Percentiles rank a stretch among this genome's conserved stretches.
phyloP scores from a whole-genome alignment of 2,797 vertebrate genomes.

The Halcyon smyrnensis region DNA sequence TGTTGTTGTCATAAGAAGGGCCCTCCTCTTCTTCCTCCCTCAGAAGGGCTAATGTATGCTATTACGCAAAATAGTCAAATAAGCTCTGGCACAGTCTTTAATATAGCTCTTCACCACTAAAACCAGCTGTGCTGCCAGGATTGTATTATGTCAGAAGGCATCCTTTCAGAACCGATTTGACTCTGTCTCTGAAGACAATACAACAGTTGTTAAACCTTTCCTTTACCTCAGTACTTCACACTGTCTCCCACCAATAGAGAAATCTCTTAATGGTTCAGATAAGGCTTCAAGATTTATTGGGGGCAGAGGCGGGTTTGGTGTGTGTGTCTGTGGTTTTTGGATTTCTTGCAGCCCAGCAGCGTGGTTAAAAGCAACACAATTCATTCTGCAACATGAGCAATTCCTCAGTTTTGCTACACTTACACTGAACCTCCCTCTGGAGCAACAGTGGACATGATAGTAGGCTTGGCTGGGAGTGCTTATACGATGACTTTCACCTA shows the following conservation, averaged over 20 bases:
- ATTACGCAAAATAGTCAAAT: not conserved
- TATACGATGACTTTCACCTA: not conserved
- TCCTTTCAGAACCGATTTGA: not conserved
- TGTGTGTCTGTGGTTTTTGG: not conserved
- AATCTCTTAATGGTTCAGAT: slow-evolving; percentile 7
- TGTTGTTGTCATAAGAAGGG: not conserved
- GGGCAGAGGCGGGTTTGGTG: not conserved
- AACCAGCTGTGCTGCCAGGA: not conserved
- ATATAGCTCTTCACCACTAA: not conserved
- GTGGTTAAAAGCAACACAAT: not conserved
- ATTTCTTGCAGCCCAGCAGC: not conserved
- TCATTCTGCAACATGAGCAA: not conserved
- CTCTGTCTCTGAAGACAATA: not conserved
- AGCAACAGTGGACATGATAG: not conserved
- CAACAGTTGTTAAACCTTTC: slow-evolving; percentile 2
- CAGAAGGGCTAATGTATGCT: not conserved
- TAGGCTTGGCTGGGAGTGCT: not conserved
- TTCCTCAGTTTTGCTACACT: not conserved
- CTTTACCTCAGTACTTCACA: not conserved
- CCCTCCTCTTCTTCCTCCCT: not conserved
- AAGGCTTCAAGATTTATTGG: not conserved
- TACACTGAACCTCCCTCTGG: not conserved
- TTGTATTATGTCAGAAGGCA: slow-evolving; percentile 20
- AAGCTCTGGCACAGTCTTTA: not conserved
- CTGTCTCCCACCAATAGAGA: not conserved